Percentiles rank a stretch among this genome's conserved stretches.
Evolutionary conservation across 2,888 invertebrate genomes (phyloP).

Genomic region (Eupithecia subfuscata): DNA sequence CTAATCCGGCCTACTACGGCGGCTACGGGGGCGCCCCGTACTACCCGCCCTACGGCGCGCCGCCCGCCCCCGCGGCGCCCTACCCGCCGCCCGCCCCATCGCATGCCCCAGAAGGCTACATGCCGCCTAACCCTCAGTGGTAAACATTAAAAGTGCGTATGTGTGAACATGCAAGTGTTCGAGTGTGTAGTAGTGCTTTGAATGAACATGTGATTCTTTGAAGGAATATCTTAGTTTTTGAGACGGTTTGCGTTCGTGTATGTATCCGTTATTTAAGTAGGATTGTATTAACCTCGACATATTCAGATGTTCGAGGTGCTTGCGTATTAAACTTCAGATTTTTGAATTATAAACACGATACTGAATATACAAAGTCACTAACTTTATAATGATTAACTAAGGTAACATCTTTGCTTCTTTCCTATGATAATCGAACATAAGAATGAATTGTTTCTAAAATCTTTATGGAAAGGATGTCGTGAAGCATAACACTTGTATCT

Average conservation of each 20-base stretch:
- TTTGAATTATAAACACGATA: not conserved
- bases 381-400: not conserved
- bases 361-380: not conserved
- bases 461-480: not conserved
- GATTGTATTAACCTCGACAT: conserved; percentile 24
- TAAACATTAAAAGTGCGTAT: conserved; percentile 49
- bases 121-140: conserved; percentile 77
- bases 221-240: conserved; percentile 36
- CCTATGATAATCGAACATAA: not conserved
- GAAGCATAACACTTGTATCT: not conserved
- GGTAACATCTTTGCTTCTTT: not conserved
- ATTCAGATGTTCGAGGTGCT: conserved; percentile 4
- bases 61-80: conserved; percentile 57
- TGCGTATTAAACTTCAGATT: not conserved
- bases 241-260: conserved; percentile 47
- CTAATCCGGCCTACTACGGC: conserved; percentile 81
- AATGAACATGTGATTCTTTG: conserved; percentile 44
- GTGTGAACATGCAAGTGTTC: conserved; percentile 24
- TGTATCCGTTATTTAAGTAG: conserved; percentile 35
- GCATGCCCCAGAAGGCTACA: conserved; percentile 64
- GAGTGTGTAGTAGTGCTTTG: conserved; percentile 56
- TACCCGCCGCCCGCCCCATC: conserved; percentile 55
- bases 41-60: conserved; percentile 73
- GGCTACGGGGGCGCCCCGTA: conserved; percentile 81
- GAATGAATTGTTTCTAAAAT: not conserved